Evolutionary conservation across 2,888 invertebrate species (phyloP).

Genomic region (Philopedon plagiatum): DNA sequence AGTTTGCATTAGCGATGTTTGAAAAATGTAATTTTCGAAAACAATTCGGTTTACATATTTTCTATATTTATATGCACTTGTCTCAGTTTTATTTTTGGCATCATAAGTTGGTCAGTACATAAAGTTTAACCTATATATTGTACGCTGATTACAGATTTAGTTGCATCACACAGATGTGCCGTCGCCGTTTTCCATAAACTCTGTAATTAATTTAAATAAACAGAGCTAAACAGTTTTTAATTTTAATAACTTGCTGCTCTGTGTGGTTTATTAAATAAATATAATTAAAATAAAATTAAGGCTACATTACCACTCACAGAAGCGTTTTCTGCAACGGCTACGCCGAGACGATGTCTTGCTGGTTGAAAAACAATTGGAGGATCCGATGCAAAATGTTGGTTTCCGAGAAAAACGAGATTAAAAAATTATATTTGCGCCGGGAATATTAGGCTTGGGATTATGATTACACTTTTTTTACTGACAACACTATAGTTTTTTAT

Average conservation of each 20-base stretch:
- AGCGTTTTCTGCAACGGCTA: too few species aligned
- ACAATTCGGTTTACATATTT: slow-evolving; percentile 42
- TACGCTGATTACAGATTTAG: slow-evolving; percentile 16
- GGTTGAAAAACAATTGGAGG: too few species aligned
- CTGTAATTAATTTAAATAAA: slow-evolving; percentile 26
- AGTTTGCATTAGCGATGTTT: background rate
- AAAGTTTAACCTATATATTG: slow-evolving; percentile 36
- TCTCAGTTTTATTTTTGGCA: slow-evolving; percentile 43
- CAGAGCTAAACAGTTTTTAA: background rate
- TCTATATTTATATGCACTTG: slow-evolving; percentile 44
- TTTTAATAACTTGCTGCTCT: background rate
- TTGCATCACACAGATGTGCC: slow-evolving; percentile 31
- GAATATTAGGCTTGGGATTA: too few species aligned
- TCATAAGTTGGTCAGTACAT: slow-evolving; percentile 35
- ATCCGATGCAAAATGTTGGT: too few species aligned
- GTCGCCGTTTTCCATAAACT: slow-evolving; percentile 24
- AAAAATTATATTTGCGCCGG: too few species aligned
- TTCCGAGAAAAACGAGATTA: too few species aligned
- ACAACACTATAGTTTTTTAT: too few species aligned
- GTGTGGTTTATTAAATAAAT: background rate
- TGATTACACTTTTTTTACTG: too few species aligned
- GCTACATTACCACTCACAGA: too few species aligned
- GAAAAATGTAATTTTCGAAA: slow-evolving; percentile 23
- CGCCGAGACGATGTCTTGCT: too few species aligned
- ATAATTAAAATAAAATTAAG: background rate